A percentile compares a stretch with the other conserved stretches of the same genome.
Conservation (phyloP, 2,888 invertebrate genomes). For the Andrena minutula region DNA sequence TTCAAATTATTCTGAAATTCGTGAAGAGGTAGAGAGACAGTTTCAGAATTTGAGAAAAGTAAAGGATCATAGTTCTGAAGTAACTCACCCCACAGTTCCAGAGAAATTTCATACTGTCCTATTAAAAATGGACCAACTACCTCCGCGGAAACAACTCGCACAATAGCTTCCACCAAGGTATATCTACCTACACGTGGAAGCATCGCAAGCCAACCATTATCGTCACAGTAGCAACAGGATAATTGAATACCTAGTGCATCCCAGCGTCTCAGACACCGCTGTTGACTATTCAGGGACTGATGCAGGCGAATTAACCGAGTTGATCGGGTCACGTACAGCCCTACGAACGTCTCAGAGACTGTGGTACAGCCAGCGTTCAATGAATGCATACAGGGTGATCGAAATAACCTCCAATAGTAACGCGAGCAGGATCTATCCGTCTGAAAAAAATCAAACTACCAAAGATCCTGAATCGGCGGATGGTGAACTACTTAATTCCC, state of each 20-base stretch:
- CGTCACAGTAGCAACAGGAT: conserved; percentile 32
- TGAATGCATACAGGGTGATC: not conserved
- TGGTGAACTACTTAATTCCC: no score
- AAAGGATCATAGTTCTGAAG: no score
- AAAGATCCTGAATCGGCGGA: no score
- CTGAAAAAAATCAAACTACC: no score
- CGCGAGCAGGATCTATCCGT: not conserved
- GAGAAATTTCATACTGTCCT: no score
- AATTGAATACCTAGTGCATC: conserved; percentile 46
- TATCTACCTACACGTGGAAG: not conserved
- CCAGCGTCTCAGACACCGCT: conserved; percentile 33
- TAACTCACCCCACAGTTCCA: no score
- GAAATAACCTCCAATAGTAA: not conserved
- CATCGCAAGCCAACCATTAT: conserved; percentile 4
- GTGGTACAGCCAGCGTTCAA: conserved; percentile 32
- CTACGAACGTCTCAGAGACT: conserved; percentile 14
- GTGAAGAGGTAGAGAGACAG: no score
- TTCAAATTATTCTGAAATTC: no score
- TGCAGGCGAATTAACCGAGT: conserved; percentile 44
- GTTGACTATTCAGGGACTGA: conserved; percentile 53
- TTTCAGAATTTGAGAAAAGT: no score
- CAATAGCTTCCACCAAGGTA: no score
- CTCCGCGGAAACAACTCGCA: no score
- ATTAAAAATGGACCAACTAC: no score
- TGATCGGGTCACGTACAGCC: conserved; percentile 36